Conservation (phyloP, 1,140 invertebrate genomes). For the Anagrus nilaparvatae region DNA sequence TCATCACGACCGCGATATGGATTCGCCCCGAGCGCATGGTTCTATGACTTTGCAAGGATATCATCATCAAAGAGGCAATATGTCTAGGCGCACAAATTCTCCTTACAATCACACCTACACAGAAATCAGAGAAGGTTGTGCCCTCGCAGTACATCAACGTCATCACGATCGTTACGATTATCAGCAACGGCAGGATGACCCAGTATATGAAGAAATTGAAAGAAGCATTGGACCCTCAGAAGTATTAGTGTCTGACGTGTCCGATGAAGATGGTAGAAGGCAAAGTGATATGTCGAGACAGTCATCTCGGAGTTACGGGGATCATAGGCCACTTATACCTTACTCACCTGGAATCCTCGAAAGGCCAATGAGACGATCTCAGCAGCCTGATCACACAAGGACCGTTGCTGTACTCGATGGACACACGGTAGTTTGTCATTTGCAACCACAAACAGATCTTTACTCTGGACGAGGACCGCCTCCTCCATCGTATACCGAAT, state of each 20-base stretch:
- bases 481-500: conserved; percentile 51
- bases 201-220: conserved; percentile 75
- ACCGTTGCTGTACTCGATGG: conserved; percentile 71
- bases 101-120: conserved; percentile 57
- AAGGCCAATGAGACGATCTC: conserved; percentile 34
- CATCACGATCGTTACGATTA: conserved; percentile 33
- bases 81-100: conserved; percentile 37
- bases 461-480: conserved; percentile 44
- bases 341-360: conserved; percentile 48
- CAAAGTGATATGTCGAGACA: conserved; percentile 66
- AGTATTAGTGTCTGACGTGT: conserved; percentile 58
- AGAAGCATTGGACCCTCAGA: conserved; percentile 41
- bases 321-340: conserved; percentile 65
- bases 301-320: conserved; percentile 69
- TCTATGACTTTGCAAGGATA: conserved; percentile 38
- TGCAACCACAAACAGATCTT: conserved; percentile 56
- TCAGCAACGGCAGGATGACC: conserved; percentile 49
- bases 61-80: conserved; percentile 28
- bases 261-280: conserved; percentile 66
- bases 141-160: conserved; percentile 25
- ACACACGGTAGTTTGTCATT: conserved; percentile 71
- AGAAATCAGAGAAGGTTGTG: conserved; percentile 48
- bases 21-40: conserved; percentile 46
- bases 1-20: conserved; percentile 54
- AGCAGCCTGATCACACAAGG: conserved; percentile 48